A percentile compares a stretch with the other conserved stretches of the same genome.
These are phyloP conservation scores for Calliopsis andreniformis DNA, from an alignment of 1,140 invertebrate genomes.

Conservation along the genomic window DNA sequence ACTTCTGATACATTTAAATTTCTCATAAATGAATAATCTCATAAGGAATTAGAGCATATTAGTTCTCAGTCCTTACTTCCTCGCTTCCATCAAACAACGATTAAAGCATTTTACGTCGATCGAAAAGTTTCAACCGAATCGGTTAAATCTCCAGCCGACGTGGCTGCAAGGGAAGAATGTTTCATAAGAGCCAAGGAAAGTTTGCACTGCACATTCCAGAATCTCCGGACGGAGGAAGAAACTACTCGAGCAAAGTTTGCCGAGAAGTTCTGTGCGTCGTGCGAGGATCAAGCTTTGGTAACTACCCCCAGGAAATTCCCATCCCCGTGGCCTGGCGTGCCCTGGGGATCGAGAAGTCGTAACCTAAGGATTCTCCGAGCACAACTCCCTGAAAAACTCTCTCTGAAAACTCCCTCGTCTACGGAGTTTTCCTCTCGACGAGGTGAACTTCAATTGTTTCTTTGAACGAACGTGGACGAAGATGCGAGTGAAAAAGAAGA, in stretches of 20 bases:
- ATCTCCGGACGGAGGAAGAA: constrained; percentile 45
- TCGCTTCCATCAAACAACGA: neutral
- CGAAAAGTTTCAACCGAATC: neutral
- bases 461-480: neutral
- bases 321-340: neutral
- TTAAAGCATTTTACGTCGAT: neutral
- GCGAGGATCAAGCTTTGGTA: constrained; percentile 30
- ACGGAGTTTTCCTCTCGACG: neutral
- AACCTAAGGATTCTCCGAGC: constrained; percentile 4
- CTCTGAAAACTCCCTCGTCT: constrained; percentile 2
- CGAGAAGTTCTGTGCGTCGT: constrained; percentile 14
- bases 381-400: neutral
- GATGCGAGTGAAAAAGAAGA: neutral
- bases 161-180: constrained; percentile 17
- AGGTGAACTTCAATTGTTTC: neutral
- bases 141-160: neutral
- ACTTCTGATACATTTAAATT: no score
- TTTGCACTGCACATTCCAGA: constrained; percentile 34
- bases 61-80: no score
- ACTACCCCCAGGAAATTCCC: constrained; percentile 21
- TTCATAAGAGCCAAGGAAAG: constrained; percentile 48
- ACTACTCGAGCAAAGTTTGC: constrained; percentile 47
- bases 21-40: no score
- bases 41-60: no score
- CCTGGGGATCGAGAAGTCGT: constrained; percentile 38